phyloP scores from a whole-genome alignment of 2,113 vertebrate genomes.

The Ptilorrhoa leucosticta region DNA sequence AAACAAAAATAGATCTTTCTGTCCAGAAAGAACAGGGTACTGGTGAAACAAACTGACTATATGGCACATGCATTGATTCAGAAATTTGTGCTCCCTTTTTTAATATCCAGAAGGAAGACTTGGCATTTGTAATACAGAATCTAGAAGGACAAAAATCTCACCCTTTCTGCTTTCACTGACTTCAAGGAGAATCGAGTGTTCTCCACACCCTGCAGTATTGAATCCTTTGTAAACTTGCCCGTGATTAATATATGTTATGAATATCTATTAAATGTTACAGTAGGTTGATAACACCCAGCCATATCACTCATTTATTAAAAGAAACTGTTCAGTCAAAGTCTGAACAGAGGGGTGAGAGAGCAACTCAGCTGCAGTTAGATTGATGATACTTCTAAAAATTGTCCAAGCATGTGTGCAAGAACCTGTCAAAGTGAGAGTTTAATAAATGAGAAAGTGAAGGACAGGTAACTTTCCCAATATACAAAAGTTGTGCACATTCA shows the following conservation, averaged over 20 bases:
- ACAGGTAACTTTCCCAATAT: constrained; percentile 59
- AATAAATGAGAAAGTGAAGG: constrained; percentile 67
- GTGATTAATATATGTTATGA: constrained; percentile 61
- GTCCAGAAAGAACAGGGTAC: not conserved
- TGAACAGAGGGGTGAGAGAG: constrained; percentile 12
- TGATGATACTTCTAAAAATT: constrained; percentile 55
- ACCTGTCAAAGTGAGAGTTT: constrained; percentile 54
- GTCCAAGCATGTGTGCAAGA: constrained; percentile 51
- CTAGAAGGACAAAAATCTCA: not conserved
- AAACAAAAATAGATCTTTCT: not conserved
- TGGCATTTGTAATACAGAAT: not conserved
- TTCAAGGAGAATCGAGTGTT: not conserved
- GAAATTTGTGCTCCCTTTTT: not conserved
- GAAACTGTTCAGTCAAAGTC: constrained; percentile 41
- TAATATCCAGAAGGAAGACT: not conserved
- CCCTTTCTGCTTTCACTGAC: not conserved
- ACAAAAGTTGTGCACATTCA: constrained; percentile 34
- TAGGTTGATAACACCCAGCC: constrained; percentile 58
- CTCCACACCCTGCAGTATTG: not conserved
- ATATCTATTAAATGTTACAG: constrained; percentile 64
- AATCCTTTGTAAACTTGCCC: constrained; percentile 37
- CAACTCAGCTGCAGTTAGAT: constrained; percentile 34
- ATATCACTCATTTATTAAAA: constrained; percentile 62
- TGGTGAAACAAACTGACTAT: not conserved
- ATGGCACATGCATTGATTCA: not conserved